A percentile compares a stretch with the other conserved stretches of the same genome.
Conservation (phyloP, 2,888 invertebrate species). For the Leptarthrus brevirostris region DNA sequence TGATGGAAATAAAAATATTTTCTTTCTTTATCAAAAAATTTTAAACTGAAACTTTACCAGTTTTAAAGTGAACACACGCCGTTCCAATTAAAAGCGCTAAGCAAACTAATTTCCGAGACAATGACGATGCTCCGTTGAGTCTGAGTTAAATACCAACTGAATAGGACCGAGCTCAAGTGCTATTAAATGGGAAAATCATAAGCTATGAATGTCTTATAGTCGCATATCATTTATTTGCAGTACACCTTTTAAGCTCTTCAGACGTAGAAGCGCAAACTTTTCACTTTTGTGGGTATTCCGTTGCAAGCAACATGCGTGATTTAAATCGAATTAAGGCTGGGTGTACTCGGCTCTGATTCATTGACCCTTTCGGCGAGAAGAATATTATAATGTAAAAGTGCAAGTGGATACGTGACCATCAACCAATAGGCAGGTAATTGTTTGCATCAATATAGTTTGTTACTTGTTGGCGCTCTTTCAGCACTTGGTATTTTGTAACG, state of each 20-base stretch:
- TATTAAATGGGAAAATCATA: too few species aligned
- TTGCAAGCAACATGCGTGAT: slow-evolving; percentile 1
- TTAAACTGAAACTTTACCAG: too few species aligned
- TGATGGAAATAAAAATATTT: too few species aligned
- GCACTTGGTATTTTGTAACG: too few species aligned
- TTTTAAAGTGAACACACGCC: not conserved
- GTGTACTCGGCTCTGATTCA: not conserved
- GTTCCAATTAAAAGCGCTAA: not conserved
- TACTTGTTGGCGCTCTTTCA: too few species aligned
- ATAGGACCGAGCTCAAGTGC: too few species aligned
- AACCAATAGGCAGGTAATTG: not conserved
- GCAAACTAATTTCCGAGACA: slow-evolving; percentile 6
- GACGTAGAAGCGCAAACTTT: slow-evolving; percentile 9
- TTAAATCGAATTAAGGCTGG: not conserved
- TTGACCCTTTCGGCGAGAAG: not conserved
- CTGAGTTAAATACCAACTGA: too few species aligned
- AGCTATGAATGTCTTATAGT: not conserved
- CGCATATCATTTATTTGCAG: slow-evolving; percentile 25
- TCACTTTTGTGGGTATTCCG: not conserved
- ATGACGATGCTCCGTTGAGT: too few species aligned
- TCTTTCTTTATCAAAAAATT: too few species aligned
- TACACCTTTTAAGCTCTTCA: not conserved
- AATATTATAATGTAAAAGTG: not conserved
- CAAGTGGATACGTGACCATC: slow-evolving; percentile 1
- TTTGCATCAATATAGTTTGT: too few species aligned